Percentiles rank a stretch among this genome's conserved stretches.
These are phyloP conservation scores for Junonia oenone DNA, from an alignment of 2,888 invertebrate species.

Conservation along the genomic window DNA sequence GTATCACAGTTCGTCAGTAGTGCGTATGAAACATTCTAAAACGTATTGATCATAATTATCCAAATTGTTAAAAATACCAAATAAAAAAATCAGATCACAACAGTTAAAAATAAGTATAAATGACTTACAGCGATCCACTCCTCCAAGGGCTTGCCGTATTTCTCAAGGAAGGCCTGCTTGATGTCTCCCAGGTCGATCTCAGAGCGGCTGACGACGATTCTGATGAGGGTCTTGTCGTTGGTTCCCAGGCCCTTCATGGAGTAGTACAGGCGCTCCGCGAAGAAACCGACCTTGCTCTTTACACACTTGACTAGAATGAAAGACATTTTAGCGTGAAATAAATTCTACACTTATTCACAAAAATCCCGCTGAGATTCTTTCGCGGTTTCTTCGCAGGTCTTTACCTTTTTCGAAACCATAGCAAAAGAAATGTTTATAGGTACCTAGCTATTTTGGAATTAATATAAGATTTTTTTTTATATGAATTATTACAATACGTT, in stretches of 20 bases:
- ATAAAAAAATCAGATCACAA: background rate
- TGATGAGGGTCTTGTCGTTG: conserved; percentile 93
- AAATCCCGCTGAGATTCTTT: no score
- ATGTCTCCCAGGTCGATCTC: conserved; percentile 96
- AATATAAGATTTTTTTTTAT: no score
- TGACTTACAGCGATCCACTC: conserved; percentile 90
- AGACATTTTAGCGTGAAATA: conserved; percentile 33
- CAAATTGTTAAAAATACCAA: background rate
- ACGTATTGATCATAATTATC: no score
- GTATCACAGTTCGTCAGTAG: no score
- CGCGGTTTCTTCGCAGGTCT: no score
- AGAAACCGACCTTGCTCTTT: conserved; percentile 93
- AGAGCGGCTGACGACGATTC: conserved; percentile 93
- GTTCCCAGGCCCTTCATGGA: conserved; percentile 95
- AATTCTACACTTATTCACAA: no score
- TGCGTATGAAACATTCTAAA: no score
- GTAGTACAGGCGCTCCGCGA: conserved; percentile 93
- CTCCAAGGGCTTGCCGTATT: conserved; percentile 90
- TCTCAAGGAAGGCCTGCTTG: conserved; percentile 92
- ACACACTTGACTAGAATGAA: conserved; percentile 87
- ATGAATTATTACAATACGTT: no score
- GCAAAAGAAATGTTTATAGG: no score
- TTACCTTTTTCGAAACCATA: no score
- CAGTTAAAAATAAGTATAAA: background rate
- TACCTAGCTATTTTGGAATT: no score